Evolutionary conservation across 2,113 vertebrate genomes (phyloP), one percentile per base, ranked within the genome.

Genomic region (Serilophus lunatus): DNA sequence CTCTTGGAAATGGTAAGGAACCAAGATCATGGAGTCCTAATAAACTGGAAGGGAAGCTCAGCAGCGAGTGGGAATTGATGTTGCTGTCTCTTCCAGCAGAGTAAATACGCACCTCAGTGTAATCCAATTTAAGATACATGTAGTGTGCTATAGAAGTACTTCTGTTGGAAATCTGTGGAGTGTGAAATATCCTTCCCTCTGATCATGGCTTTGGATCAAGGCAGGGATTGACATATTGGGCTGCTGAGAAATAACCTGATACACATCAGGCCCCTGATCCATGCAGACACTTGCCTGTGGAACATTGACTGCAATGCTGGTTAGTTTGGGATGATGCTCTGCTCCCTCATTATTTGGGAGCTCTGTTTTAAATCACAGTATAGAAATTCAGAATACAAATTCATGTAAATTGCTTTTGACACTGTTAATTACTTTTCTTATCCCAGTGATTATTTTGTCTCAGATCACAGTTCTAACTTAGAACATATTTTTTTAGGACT

Each of bases 91-190:
- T 74, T 66, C 29, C 68, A 38, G 42, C n/a, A 64, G 40, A 57
- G 23, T 88, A 69, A 77, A 64, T 33, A 17, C 0, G 3, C 56
- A 70, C 4, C 42, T 65, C 6, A 0, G 29, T 35, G 45, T 76
- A 65, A 65, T n/a, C 38, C 42, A 60, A 1, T 60, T 82, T 23
- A 12, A 36, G 28, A 33, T n/a, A 31, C 2, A 13, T 7, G 6
- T 23, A 44, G 24, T 1, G 0, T 44, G 22, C 29, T 49, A 0
- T 17, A 0, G 3, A 40, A 63, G 13, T n/a, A 7, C 40, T 74
- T 64, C 45, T 42, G 0, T 7, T 63, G 47, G 61, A 68, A 54
- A n/a, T 68, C 53, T 22, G 2, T 13, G 3, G 33, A 42, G 44
- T 50, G 4, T 40, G 25, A 66, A 72, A 61, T 57, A 23, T 10